These are phyloP conservation scores for Myotis daubentonii DNA, from an alignment of 2,797 vertebrate species.

Conservation along the genomic window DNA sequence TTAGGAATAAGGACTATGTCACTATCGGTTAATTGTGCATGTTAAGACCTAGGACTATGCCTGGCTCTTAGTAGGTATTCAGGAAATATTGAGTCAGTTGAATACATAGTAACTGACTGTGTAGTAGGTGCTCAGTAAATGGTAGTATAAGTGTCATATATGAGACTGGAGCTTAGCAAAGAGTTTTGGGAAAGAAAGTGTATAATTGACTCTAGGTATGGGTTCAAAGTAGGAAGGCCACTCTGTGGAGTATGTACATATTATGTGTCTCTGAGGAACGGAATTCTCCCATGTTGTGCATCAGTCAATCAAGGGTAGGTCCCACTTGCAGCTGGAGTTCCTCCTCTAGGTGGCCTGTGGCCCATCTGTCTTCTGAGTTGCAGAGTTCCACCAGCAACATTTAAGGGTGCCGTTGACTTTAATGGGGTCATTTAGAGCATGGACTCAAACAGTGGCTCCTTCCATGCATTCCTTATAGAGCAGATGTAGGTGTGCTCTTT, in stretches of 20 bases:
- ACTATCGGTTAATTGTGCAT: not conserved
- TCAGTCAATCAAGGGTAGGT: not conserved
- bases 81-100: not conserved
- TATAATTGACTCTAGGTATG: not conserved
- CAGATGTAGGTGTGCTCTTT: slow-evolving; percentile 61
- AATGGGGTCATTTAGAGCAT: not conserved
- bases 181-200: not conserved
- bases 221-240: not conserved
- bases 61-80: not conserved
- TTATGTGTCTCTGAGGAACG: not conserved
- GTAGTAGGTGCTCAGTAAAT: not conserved
- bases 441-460: not conserved
- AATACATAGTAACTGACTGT: not conserved
- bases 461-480: not conserved
- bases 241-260: not conserved
- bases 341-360: not conserved
- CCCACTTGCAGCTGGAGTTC: not conserved
- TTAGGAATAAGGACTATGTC: not conserved
- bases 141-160: not conserved
- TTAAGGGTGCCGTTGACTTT: not conserved
- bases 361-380: not conserved
- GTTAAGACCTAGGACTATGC: not conserved
- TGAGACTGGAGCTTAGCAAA: not conserved
- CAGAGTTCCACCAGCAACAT: not conserved
- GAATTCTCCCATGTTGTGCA: not conserved